Evolutionary conservation across 2,888 invertebrate genomes (phyloP), one percentile per base, ranked within the genome.

Genomic region (Resseliella maxima): DNA sequence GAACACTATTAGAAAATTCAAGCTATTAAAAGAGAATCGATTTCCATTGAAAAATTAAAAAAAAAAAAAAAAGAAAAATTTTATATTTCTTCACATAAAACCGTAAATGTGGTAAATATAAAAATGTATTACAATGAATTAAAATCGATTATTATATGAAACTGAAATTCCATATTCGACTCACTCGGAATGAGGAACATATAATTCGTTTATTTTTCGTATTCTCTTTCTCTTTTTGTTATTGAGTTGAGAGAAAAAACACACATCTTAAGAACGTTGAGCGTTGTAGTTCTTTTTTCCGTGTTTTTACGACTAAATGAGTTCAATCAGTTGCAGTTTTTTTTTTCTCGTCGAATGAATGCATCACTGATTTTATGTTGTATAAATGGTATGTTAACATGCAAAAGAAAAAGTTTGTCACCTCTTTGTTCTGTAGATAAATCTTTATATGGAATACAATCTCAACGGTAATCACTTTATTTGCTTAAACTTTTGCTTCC

Each of bases 131-230:
- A 6, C 50, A 50, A 50, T 12, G 2, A 59, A 31, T 72, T 31
- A 72, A 72, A 72, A 31, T 72, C 72, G 72, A 72, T 35, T 35
- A 72, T 72, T 59, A 24, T 59, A 59, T 59, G 10, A 24, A 59
- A 10, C 24, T 6, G 24, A 3, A 59, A 24, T 59, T 59, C 27
- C 27, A 59, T 59, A 18, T 18, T 50, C 18, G 46, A 5, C 5
- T 8, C 46, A 50, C 18, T 18, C 24, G 59, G 24, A 59, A 24
- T n/a, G 24, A n/a, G 59, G 59, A 59, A 59, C 59, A 59, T 12
- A 41, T 41, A 8, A 41, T 12, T 41, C 41, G 41, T 50, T 50
- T 50, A 18, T 18, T 50, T 21, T 12, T 21, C 21, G 8, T 21
- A 15, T 18, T 18, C 50, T 21, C 3, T 15, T 50, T 12, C 50